Conservation (phyloP, 2,797 vertebrate genomes). For the Vipera ursinii region DNA sequence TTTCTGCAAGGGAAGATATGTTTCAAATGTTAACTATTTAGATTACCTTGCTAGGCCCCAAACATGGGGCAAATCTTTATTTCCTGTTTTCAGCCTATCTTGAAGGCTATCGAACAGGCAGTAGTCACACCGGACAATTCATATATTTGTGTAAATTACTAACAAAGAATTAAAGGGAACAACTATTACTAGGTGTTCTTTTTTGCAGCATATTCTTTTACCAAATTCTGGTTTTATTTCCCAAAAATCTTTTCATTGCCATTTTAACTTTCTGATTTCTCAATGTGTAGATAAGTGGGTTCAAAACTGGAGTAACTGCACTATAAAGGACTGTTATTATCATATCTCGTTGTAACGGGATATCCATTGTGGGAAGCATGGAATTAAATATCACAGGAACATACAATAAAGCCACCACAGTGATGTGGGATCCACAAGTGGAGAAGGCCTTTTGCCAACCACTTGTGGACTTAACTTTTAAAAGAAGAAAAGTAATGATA, state of each 20-base stretch:
- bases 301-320: slow-evolving; percentile 50
- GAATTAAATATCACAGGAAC: slow-evolving; percentile 56
- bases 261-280: slow-evolving; percentile 55
- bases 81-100: no score
- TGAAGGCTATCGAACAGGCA: no score
- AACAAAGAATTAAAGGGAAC: no score
- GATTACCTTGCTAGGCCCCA: no score
- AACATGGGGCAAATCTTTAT: no score
- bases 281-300: slow-evolving; percentile 55
- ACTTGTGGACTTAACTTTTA: slow-evolving; percentile 39
- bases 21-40: no score
- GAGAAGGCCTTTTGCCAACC: slow-evolving; percentile 50
- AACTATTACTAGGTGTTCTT: no score
- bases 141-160: no score
- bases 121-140: no score
- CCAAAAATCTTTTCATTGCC: slow-evolving; percentile 32
- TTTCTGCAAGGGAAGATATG: no score
- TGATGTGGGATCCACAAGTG: slow-evolving; percentile 55
- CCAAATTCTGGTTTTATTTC: background rate
- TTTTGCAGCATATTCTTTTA: no score
- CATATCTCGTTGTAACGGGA: slow-evolving; percentile 29
- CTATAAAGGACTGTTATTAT: slow-evolving; percentile 53
- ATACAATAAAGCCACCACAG: slow-evolving; percentile 51
- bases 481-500: slow-evolving; percentile 47
- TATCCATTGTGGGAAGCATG: slow-evolving; percentile 39